Base-by-base conservation (phyloP, 2,797 vertebrate genomes). In the Ispidina lecontei region DNA sequence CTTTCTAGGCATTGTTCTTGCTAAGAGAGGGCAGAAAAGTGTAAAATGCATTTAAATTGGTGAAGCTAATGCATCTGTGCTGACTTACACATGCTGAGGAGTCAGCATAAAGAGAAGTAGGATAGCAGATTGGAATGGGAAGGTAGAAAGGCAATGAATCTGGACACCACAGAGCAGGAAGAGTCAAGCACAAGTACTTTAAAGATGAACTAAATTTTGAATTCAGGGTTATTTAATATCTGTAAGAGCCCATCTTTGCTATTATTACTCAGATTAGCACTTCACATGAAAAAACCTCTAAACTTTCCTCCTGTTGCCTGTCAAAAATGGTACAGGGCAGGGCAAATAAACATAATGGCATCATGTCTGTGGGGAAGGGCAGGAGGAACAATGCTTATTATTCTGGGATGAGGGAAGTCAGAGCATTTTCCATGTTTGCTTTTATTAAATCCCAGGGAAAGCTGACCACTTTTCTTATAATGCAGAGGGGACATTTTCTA, bases 1-100 rank as follows among this genome's bases (percentile, higher is more conserved):
- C 69, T 94, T 95, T 60, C 35, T 63, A 80, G 73, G 70, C 54
- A 78, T 96, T 94, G 89, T 93, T 95, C 80, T 71, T 91, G 82
- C 70, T 76, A 56, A 78, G 77, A 83, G 47, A 83, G 78, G 68
- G 89, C 60, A 75, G 41, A 64, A 59, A 68, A 74, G 71, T 49
- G 52, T 79, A 74, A 81, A 87, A 91, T 28, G 35, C 19, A 28
- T 71, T 82, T 23, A 67, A 43, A 68, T 46, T 49, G 47, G 12
- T 44, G 46, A 71, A 89, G 63, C 73, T 44, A 29, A 3, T 7
- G 28, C 33, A 21, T 58, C 73, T 47, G 41, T 56, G 69, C 39
- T 54, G 64, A 55, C 84, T 89, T 80, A 72, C 46, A 70, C 41
- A 3, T 7, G 21, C 52, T 0, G 0, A 77, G 60, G 43, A 43